phyloP scores from a whole-genome alignment of 1,140 invertebrate genomes.

The Tachypleus tridentatus region DNA sequence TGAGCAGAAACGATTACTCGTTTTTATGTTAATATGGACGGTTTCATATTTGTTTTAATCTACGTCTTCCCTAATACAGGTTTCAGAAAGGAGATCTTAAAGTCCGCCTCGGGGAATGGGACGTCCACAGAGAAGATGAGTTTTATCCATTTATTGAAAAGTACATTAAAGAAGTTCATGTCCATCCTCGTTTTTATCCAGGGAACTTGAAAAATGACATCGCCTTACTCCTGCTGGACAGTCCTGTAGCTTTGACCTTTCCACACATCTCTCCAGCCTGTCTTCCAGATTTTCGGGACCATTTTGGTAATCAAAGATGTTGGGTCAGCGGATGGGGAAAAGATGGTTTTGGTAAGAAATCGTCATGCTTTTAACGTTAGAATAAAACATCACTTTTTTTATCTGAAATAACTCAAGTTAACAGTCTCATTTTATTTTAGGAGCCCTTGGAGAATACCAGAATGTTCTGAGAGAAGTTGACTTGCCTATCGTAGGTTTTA shows the following conservation, averaged over 20 bases:
- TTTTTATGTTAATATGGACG: no score
- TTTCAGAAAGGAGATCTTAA: conserved; percentile 46
- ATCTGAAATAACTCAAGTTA: no score
- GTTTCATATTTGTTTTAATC: no score
- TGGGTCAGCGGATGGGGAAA: conserved; percentile 94
- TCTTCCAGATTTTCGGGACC: conserved; percentile 54
- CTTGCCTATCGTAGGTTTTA: conserved; percentile 62
- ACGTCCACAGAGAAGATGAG: conserved; percentile 86
- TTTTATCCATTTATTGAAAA: conserved; percentile 85
- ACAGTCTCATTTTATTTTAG: no score
- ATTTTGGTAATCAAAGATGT: conserved; percentile 62
- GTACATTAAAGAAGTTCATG: conserved; percentile 53
- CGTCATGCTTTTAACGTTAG: no score
- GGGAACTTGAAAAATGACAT: conserved; percentile 67
- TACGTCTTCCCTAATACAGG: no score
- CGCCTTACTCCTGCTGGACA: conserved; percentile 51
- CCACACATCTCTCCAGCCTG: conserved; percentile 65
- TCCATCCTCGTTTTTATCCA: conserved; percentile 53
- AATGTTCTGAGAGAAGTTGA: conserved; percentile 52
- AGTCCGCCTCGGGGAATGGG: conserved; percentile 83
- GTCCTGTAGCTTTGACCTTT: conserved; percentile 53
- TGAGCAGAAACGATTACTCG: conserved; percentile 43
- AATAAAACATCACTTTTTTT: no score
- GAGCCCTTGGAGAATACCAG: conserved; percentile 21
- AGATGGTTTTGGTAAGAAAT: conserved; percentile 63